Evolutionary conservation across 2,888 invertebrate species (phyloP).

Genomic region (Ophion slaviceki): DNA sequence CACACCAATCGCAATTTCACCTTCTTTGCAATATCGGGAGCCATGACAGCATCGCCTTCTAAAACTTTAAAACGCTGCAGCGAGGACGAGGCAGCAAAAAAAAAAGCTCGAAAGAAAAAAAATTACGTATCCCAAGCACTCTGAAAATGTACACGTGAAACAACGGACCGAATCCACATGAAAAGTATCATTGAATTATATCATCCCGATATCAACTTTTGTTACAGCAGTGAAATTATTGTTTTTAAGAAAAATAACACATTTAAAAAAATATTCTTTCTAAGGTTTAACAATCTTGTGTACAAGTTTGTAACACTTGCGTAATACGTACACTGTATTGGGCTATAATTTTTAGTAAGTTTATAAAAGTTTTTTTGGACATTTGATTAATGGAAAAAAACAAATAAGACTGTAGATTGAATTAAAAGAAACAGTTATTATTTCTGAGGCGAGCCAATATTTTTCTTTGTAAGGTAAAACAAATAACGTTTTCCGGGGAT

Average conservation of each 20-base stretch:
- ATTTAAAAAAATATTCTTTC: no score
- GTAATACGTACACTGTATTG: no score
- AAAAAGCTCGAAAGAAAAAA: neutral
- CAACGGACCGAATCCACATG: neutral
- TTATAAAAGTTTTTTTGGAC: no score
- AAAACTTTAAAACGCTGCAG: conserved; percentile 8
- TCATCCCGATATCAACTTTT: neutral
- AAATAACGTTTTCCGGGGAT: neutral
- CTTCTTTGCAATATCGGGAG: conserved; percentile 35
- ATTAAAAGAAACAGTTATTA: no score
- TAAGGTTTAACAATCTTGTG: neutral
- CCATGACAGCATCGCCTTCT: neutral
- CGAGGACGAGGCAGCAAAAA: neutral
- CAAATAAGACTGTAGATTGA: no score
- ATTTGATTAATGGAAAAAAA: no score
- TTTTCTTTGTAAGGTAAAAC: no score
- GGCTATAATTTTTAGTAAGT: no score
- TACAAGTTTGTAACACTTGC: neutral
- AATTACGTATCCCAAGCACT: neutral
- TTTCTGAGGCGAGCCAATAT: no score
- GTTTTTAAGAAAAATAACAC: neutral
- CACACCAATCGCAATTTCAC: conserved; percentile 59
- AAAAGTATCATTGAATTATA: neutral
- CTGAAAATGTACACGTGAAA: neutral
- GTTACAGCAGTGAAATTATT: neutral